Evolutionary conservation across 64 coral and sea anemone species (phyloP).

Genomic region (Dendronephthya gigantea): DNA sequence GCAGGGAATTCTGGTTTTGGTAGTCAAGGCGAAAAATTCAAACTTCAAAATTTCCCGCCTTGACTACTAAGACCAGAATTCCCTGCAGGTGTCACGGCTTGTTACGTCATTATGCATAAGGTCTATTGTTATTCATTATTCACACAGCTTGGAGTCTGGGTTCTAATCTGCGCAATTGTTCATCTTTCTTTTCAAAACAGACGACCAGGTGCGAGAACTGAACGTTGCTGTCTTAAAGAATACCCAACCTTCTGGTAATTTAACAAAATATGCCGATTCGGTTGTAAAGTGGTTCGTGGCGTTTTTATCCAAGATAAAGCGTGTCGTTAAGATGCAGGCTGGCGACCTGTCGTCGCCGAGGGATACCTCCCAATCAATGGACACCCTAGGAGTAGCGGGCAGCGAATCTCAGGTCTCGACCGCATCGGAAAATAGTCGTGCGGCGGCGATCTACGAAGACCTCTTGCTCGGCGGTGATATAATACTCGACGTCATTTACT

Average conservation of each 20-base stretch:
- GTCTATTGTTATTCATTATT: background rate
- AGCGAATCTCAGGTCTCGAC: background rate
- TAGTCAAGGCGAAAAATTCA: too few species aligned
- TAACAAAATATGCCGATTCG: background rate
- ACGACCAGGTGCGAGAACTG: background rate
- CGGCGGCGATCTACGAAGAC: slow-evolving; percentile 49
- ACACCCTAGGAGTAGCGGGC: slow-evolving; percentile 22
- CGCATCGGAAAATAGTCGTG: slow-evolving; percentile 10
- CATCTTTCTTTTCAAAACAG: background rate
- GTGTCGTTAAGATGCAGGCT: background rate
- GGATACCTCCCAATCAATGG: background rate
- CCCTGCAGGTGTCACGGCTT: too few species aligned
- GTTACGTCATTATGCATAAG: too few species aligned
- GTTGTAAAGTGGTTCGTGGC: background rate
- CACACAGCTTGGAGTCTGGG: background rate
- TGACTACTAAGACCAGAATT: too few species aligned
- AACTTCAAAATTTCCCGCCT: too few species aligned
- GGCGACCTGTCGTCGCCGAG: background rate
- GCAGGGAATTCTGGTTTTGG: too few species aligned
- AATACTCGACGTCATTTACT: slow-evolving; percentile 73
- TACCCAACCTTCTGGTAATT: background rate
- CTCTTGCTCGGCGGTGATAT: slow-evolving; percentile 73
- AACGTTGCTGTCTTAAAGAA: background rate
- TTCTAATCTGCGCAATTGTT: background rate
- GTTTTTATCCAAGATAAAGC: background rate